Percentiles rank a stretch among this genome's conserved stretches.
Conservation (phyloP, 2,113 vertebrate genomes). For the Uropsilus gracilis region DNA sequence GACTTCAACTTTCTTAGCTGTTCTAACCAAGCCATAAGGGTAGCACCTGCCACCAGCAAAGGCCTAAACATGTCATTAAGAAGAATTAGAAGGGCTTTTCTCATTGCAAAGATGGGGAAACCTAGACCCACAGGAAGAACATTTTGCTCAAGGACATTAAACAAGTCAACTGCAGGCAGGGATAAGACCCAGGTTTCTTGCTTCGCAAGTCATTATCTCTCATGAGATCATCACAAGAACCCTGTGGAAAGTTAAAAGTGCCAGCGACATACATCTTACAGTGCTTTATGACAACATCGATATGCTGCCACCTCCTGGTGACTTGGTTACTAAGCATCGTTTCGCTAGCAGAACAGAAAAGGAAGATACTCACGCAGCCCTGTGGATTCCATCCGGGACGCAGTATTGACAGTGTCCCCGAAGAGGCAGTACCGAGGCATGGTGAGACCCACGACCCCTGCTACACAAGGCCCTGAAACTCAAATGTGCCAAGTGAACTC, state of each 20-base stretch:
- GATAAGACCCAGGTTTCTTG: not conserved
- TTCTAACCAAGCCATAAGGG: not conserved
- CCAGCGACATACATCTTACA: not conserved
- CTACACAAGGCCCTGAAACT: constrained; percentile 91
- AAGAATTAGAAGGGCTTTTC: not conserved
- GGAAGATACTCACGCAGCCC: constrained; percentile 90
- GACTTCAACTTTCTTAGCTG: not conserved
- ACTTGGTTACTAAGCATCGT: not conserved
- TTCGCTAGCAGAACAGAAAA: not conserved
- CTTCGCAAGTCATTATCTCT: not conserved
- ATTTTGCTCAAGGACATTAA: not conserved
- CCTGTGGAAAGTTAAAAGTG: not conserved
- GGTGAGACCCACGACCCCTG: constrained; percentile 92
- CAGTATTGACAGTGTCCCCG: constrained; percentile 95
- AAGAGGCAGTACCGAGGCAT: constrained; percentile 98
- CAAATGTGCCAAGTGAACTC: not conserved
- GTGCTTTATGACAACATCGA: not conserved
- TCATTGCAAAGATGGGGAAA: not conserved
- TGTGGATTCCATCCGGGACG: constrained; percentile 95
- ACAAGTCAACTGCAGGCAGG: not conserved
- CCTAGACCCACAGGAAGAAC: not conserved
- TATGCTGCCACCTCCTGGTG: not conserved
- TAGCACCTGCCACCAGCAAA: not conserved
- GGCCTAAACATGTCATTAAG: not conserved
- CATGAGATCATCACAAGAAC: not conserved